Conservation (phyloP, 1,140 invertebrate genomes). For the Aricia agestis region DNA sequence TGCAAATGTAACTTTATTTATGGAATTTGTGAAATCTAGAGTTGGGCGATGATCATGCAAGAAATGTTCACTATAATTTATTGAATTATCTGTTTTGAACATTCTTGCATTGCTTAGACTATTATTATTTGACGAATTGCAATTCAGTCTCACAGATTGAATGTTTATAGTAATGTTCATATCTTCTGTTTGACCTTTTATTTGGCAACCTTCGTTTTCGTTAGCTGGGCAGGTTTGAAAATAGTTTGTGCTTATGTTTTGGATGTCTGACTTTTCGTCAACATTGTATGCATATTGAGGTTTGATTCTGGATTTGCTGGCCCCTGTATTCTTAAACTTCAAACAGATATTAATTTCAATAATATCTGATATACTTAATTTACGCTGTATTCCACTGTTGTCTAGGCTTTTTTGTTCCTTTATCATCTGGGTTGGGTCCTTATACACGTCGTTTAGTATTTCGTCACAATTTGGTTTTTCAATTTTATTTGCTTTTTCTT, state of each 20-base stretch:
- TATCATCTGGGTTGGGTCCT: conserved; percentile 21
- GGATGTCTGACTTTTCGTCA: conserved; percentile 19
- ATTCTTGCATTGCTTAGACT: conserved; percentile 29
- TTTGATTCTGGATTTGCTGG: conserved; percentile 36
- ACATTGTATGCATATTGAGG: conserved; percentile 27
- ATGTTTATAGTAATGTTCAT: conserved; percentile 56
- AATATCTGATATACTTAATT: conserved; percentile 39
- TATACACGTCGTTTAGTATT: conserved; percentile 38
- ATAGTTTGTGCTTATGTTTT: conserved; percentile 13
- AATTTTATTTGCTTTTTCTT: conserved; percentile 31
- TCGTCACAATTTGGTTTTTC: conserved; percentile 36
- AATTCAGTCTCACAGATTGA: conserved; percentile 50
- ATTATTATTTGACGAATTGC: conserved; percentile 17
- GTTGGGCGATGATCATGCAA: conserved; percentile 34
- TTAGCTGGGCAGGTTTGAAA: conserved; percentile 37
- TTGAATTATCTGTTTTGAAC: conserved; percentile 48
- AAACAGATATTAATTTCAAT: conserved; percentile 55
- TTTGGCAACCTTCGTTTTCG: conserved; percentile 23
- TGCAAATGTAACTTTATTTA: not conserved
- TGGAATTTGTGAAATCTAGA: conserved; percentile 27
- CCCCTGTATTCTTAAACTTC: conserved; percentile 47
- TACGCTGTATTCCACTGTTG: conserved; percentile 30
- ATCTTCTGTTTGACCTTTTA: conserved; percentile 38
- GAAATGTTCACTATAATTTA: conserved; percentile 43
- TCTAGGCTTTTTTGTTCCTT: conserved; percentile 25